Evolutionary conservation across 2,888 invertebrate species (phyloP), one percentile per base, ranked within the genome.

Genomic region (Poecilobothrus nobilitatus): DNA sequence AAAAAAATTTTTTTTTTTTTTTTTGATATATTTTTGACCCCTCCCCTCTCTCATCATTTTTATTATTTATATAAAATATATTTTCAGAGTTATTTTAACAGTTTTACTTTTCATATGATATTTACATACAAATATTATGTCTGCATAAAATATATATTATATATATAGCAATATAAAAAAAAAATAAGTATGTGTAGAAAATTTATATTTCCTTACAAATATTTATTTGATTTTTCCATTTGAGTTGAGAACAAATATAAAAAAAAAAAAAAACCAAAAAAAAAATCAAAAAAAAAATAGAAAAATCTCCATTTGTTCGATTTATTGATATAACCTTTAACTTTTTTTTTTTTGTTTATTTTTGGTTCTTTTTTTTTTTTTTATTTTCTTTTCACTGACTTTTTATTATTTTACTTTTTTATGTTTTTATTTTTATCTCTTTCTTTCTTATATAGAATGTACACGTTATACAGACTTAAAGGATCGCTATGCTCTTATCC

Each of bases 401-500:
- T 72, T 66, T 71, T 37, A 5, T 4, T 8, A 21, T 53, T 21
- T 65, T 20, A 68, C 69, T 73, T 71, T 37, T 37, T 37, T 37
- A 8, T 70, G 70, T 72, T 70, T 72, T 70, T 71, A 70, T 72
- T 72, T 71, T 70, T 64, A 34, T 71, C 34, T 63, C 27, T 20
- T 63, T 53, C 33, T 53, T 18, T 41, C 61, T 34, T 33, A 0
- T 22, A 68, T 34, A 64, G 18, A 64, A 44, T 15, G 34, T 20
- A n/a, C n/a, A n/a, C n/a, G n/a, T n/a, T n/a, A n/a, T n/a, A 70
- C 68, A 68, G 68, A 71, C 69, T 71, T 71, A 70, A 72, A 70
- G 63, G 68, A 33, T 70, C 71, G 77, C 77, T 78, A 74, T 78
- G 76, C 76, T 74, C 71, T 73, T 73, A 27, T 27, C 27, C 73